Base-by-base conservation (phyloP, 2,888 invertebrate species). In the Abrostola triplasia region DNA sequence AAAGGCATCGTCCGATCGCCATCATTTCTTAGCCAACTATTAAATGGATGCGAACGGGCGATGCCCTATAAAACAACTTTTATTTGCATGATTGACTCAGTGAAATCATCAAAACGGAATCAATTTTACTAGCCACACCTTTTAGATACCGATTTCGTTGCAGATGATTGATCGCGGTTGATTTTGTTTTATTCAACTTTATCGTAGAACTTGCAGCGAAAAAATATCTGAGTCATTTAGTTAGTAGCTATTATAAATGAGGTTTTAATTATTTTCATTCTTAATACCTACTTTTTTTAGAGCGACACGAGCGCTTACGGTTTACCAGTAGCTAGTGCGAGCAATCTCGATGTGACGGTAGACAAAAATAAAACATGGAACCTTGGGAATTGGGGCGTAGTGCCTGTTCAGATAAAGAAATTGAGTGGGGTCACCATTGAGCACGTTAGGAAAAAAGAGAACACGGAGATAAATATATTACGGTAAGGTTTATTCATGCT, bases 241-340 rank as follows among this genome's bases (percentile, higher is more conserved):
- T 55, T 53, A 11, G 56, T 47, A n/a, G 1, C 24, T 24, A 24
- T 42, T 41, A 41, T 62, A 72, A 74, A 70, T 67, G 57, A 64
- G 13, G 55, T 61, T 59, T 48, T 36, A 51, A 53, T 36, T 55
- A 63, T 63, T 59, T 53, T 42, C 36, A 53, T 44, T 47, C 36
- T 59, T 63, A n/a, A 62, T 63, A 47, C 36, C 35, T 51, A 60
- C 11, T 66, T 65, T 55, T 70, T 84, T 53, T 79, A 94, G 94
- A 93, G 94, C 62, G 92, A 93, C 71, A 83, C 88, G 40, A 94
- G 94, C 73, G 86, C 89, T 13, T 89, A 89, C 71, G 94, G 94
- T 2, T 80, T 94, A 54, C 92, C 93, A 2, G 80, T 94, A 68
- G 92, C 91, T 35, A 91, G 92, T 72, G 86, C 88, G 0, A 89